Evolutionary conservation across 2,888 invertebrate species (phyloP).

Genomic region (Acanthoscelides obtectus): DNA sequence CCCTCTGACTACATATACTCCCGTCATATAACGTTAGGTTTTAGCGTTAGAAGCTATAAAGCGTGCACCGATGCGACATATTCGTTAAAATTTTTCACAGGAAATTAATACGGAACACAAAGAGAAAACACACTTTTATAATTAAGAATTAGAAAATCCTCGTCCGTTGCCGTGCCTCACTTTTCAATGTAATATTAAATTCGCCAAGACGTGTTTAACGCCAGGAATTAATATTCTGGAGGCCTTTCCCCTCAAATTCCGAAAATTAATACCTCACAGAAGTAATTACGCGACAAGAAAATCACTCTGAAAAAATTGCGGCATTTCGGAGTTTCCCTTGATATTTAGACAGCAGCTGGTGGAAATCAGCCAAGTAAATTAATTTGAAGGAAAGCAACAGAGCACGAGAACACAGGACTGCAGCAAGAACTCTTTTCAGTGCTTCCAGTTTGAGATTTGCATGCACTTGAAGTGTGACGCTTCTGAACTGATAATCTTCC

Average conservation of each 20-base stretch:
- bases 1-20: too few species aligned
- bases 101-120: not conserved
- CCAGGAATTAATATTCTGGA: not conserved
- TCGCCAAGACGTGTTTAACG: not conserved
- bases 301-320: not conserved
- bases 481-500: too few species aligned
- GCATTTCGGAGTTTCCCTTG: not conserved
- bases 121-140: not conserved
- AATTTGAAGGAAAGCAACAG: not conserved
- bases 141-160: not conserved
- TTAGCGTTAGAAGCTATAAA: too few species aligned
- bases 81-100: not conserved
- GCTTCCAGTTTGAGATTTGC: too few species aligned
- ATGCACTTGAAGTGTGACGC: too few species aligned
- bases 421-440: too few species aligned
- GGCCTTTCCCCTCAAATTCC: not conserved
- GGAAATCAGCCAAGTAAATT: not conserved
- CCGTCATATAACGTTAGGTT: too few species aligned
- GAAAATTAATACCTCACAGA: not conserved
- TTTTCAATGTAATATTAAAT: not conserved
- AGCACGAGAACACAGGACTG: not conserved
- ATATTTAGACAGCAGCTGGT: not conserved
- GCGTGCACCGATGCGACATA: too few species aligned
- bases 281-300: not conserved
- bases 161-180: not conserved